These are phyloP conservation scores for Nilaparvata lugens DNA, from an alignment of 1,140 invertebrate species.

Conservation along the genomic window DNA sequence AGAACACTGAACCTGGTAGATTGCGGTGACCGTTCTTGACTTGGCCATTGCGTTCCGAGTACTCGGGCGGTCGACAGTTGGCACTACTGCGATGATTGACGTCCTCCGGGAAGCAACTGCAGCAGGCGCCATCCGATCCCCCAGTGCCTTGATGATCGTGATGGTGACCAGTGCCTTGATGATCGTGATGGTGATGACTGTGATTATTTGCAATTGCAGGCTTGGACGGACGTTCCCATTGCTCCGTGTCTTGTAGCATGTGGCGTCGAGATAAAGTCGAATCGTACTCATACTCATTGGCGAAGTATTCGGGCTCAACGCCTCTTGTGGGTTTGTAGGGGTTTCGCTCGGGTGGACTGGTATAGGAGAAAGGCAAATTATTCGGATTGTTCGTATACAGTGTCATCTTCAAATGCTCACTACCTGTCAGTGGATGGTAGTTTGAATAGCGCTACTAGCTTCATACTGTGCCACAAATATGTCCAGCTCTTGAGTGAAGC, in stretches of 20 bases:
- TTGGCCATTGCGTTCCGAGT: neutral
- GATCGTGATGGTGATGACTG: neutral
- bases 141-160: neutral
- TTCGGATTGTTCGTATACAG: constrained; percentile 1
- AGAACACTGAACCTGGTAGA: neutral
- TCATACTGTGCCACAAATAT: too few species aligned
- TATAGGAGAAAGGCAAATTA: neutral
- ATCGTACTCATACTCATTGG: too few species aligned
- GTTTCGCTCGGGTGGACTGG: neutral
- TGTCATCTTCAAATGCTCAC: neutral
- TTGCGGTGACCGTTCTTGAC: neutral
- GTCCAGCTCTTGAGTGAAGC: too few species aligned
- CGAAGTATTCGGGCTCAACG: too few species aligned
- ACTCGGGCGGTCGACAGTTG: neutral
- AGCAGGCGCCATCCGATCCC: neutral
- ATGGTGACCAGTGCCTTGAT: neutral
- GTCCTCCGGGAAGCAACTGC: neutral
- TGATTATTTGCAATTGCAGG: neutral
- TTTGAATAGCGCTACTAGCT: too few species aligned
- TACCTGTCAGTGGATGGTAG: too few species aligned
- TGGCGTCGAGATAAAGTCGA: too few species aligned
- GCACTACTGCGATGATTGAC: neutral
- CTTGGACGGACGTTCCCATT: neutral
- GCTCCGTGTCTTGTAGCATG: neutral
- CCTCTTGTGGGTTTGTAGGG: neutral